Evolutionary conservation across 2,888 invertebrate species (phyloP), one percentile per base, ranked within the genome.

Genomic region (Caenorhabditis plicata): DNA sequence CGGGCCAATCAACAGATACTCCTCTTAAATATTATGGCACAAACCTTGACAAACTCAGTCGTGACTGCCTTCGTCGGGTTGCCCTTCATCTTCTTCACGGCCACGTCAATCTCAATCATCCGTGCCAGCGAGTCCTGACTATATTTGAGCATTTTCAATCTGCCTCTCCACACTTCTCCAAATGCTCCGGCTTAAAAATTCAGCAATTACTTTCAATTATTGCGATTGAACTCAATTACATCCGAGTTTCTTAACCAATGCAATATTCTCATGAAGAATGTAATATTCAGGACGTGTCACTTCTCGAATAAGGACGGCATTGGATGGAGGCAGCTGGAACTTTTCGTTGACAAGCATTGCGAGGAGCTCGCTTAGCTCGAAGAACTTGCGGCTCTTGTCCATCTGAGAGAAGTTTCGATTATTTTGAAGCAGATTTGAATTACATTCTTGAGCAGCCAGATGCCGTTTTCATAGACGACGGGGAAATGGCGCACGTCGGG

Each of bases 71-170:
- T 65, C 23, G 52, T 48, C 23, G 47, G 51, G 39, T 61, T 52
- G 13, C 61, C 65, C 31, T 65, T 65, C 51, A 65, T 61, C 17
- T 41, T 53, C 40, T 65, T 65, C 31, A 62, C 54, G 3, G 65
- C 62, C 20, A 62, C 62, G 15, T 61, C 42, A 3, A 57, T 29
- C 23, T 39, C 35, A 15, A 41, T 32, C 17, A 25, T 44, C 8
- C 13, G 13, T 25, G 15, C 25, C 2, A 33, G 33, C 22, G 13
- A 17, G 17, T 29, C 38, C 5, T 23, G 25, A 29, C 39, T 45
- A 5, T 29, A 19, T 8, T 46, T 44, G n/a, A 29, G 35, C n/a
- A 40, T 35, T 19, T 42, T 48, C 35, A 56, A 35, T 3, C 19
- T 17, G 15, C 65, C 65, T 17, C 44, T 62, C 56, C 49, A 62